Evolutionary conservation across 2,113 vertebrate genomes (phyloP).

Genomic region (Leucosticte australis): DNA sequence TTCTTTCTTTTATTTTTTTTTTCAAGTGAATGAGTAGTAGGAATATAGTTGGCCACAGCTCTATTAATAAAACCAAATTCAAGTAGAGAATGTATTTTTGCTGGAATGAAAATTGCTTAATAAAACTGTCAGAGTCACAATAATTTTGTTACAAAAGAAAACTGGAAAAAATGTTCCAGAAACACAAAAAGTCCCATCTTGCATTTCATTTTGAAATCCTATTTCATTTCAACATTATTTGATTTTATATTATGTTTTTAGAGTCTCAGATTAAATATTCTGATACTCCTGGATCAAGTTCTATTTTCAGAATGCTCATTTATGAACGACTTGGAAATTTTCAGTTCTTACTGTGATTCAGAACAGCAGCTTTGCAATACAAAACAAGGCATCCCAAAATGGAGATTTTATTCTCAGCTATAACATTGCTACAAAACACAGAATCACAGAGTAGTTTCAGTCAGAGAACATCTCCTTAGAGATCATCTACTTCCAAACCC

Average conservation of each 20-base stretch:
- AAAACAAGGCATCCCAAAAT: not conserved
- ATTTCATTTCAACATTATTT: conserved; percentile 38
- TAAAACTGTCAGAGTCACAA: conserved; percentile 52
- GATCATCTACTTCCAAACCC: not conserved
- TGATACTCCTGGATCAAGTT: not conserved
- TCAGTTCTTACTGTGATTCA: not conserved
- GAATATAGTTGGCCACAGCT: conserved; percentile 24
- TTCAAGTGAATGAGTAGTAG: conserved; percentile 23
- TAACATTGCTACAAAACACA: not conserved
- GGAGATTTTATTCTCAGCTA: not conserved
- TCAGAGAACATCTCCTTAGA: not conserved
- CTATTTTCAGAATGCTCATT: conserved; percentile 19
- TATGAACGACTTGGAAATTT: not conserved
- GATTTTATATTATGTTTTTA: conserved; percentile 38
- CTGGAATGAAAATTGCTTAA: conserved; percentile 61
- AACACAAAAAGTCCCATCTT: conserved; percentile 22
- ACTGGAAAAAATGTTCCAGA: conserved; percentile 51
- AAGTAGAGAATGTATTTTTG: conserved; percentile 51
- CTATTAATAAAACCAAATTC: conserved; percentile 52
- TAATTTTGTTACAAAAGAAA: conserved; percentile 58
- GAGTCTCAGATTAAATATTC: conserved; percentile 2
- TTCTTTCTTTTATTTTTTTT: not conserved
- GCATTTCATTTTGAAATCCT: conserved; percentile 49
- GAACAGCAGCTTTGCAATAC: not conserved
- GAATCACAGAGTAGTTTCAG: not conserved